Base-by-base conservation (phyloP, 2,888 invertebrate genomes). In the Pseudococcus longispinus region DNA sequence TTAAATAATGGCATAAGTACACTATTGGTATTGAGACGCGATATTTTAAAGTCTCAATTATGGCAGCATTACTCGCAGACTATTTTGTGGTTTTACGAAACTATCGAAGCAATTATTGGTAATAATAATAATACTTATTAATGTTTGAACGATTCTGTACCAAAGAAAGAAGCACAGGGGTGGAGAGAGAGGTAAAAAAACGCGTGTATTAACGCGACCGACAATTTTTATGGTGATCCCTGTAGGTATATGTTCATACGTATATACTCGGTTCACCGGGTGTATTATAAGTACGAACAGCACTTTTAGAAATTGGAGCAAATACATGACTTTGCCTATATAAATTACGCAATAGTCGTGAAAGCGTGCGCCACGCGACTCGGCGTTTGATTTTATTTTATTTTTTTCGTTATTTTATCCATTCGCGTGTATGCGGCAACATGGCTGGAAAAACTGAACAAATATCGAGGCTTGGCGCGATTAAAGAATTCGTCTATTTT, bases 281-380 rank as follows among this genome's bases (percentile, higher is more conserved):
- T 60, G 20, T 60, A 37, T 37, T 37, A 20, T 60, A 60, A 60
- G 60, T 60, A 60, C 60, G 5, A 6, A 46, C 20, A 60, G 20
- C 60, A 82, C 42, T 84, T 55, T 60, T 84, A 51, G 37, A 84
- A 84, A 84, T 84, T 84, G 60, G 84, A 84, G 84, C 84, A 84
- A 84, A 84, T 84, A 60, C 84, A 60, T 84, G 84, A 84, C 84
- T 84, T 51, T 84, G 84, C 60, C 84, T 37, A 60, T 83, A 83
- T 55, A 55, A 84, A 51, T 55, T 60, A 84, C 29, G 84, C 42
- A 83, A 55, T 51, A 37, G 26, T 60, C 55, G 86, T 86, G 80
- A 44, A 86, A 86, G 74, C 86, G 86, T 86, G 86, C 77, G 86
- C 77, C 86, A 86, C 86, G 86, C 86, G 86, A 86, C 86, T 77